These are phyloP conservation scores for Cyphomyrus discorhynchus DNA, from an alignment of 2,113 vertebrate genomes.

Conservation along the genomic window DNA sequence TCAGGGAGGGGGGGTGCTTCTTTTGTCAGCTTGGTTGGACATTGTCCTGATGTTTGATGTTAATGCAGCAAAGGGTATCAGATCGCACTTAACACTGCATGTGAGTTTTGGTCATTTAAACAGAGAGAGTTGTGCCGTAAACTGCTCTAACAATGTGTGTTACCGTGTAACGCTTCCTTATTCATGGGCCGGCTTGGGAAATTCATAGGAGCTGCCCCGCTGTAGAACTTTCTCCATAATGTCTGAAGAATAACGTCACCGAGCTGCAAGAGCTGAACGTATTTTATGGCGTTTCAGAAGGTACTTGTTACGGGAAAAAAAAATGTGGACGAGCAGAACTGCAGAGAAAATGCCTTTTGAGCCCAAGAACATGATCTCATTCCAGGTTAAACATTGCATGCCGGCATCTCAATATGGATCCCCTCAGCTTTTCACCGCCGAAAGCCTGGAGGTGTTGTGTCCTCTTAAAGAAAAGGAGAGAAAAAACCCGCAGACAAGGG, in stretches of 20 bases:
- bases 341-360: not conserved
- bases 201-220: not conserved
- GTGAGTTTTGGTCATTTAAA: conserved; percentile 40
- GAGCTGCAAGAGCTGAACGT: not conserved
- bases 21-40: conserved; percentile 37
- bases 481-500: not conserved
- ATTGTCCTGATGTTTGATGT: conserved; percentile 53
- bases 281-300: not conserved
- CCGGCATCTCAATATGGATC: not conserved
- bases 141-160: conserved; percentile 1
- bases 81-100: conserved; percentile 36
- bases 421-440: not conserved
- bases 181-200: not conserved
- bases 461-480: not conserved
- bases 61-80: conserved; percentile 51
- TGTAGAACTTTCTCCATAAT: not conserved
- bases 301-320: not conserved
- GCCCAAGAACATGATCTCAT: conserved; percentile 2
- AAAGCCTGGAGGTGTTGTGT: not conserved
- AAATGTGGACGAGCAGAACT: not conserved
- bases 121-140: conserved; percentile 38
- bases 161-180: not conserved
- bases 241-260: not conserved
- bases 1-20: conserved; percentile 24
- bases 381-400: conserved; percentile 7